Conservation (phyloP, 2,797 vertebrate genomes). For the Lutjanus campechanus region DNA sequence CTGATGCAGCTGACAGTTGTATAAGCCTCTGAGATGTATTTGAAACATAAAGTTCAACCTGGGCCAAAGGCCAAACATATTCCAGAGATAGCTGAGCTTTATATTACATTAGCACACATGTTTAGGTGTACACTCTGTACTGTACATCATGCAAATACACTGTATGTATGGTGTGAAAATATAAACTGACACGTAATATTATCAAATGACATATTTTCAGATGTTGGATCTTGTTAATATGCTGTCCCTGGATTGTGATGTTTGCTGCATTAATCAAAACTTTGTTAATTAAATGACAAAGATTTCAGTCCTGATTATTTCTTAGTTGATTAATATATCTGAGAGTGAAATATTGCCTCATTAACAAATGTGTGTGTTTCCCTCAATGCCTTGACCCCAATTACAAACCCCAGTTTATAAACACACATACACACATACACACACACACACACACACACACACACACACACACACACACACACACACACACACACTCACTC, state of each 20-base stretch:
- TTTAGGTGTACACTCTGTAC: not conserved
- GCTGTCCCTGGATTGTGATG: slow-evolving; percentile 5
- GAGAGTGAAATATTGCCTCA: slow-evolving; percentile 32
- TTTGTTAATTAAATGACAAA: slow-evolving; percentile 57
- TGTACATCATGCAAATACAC: not conserved
- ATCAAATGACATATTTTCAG: not conserved
- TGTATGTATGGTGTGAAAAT: not conserved
- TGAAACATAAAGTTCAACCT: slow-evolving; percentile 60
- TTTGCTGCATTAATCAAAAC: slow-evolving; percentile 41
- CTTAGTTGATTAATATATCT: slow-evolving; percentile 51
- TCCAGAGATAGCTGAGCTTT: slow-evolving; percentile 19
- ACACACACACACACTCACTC: not conserved
- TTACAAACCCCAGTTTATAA: slow-evolving; percentile 41
- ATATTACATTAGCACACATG: slow-evolving; percentile 12
- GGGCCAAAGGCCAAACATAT: slow-evolving; percentile 35
- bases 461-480: slow-evolving; percentile 18
- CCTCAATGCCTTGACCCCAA: slow-evolving; percentile 44
- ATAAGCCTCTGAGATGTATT: slow-evolving; percentile 61
- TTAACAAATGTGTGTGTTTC: slow-evolving; percentile 6
- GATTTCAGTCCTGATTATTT: slow-evolving; percentile 60
- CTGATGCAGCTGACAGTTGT: slow-evolving; percentile 46
- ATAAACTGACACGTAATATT: not conserved
- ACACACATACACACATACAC: slow-evolving; percentile 11
- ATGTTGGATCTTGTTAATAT: slow-evolving; percentile 31
- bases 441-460: not conserved